These are phyloP conservation scores for Xylocopa sonorina DNA, from an alignment of 1,140 invertebrate genomes.

Conservation along the genomic window DNA sequence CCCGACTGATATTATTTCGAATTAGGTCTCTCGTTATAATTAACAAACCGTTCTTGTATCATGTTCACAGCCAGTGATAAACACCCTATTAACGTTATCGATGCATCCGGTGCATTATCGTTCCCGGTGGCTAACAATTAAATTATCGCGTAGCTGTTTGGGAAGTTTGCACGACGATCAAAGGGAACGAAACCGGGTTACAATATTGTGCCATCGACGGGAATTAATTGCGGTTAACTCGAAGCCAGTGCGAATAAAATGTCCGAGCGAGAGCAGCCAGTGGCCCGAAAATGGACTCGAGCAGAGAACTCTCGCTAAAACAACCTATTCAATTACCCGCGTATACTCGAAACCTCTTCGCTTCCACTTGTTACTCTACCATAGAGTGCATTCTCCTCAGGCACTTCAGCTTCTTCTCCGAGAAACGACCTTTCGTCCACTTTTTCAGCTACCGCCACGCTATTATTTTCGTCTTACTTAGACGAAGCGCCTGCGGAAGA, in stretches of 20 bases:
- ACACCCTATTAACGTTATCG: no score
- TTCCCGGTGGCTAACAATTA: no score
- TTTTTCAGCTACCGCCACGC: slow-evolving; percentile 12
- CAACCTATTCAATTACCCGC: slow-evolving; percentile 52
- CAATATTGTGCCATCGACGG: neutral
- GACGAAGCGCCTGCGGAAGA: neutral
- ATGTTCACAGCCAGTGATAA: no score
- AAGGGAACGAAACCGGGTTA: neutral
- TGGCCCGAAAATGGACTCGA: slow-evolving; percentile 9
- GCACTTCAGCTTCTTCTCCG: slow-evolving; percentile 39
- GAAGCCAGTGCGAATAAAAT: slow-evolving; percentile 32
- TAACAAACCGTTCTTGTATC: no score
- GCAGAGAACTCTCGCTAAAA: slow-evolving; percentile 32
- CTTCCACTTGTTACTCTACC: slow-evolving; percentile 45
- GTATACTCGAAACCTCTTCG: slow-evolving; percentile 51
- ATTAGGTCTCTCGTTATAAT: no score
- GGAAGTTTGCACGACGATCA: no score
- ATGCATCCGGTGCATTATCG: no score
- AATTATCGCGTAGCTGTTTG: no score
- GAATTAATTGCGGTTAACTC: neutral
- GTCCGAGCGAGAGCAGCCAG: neutral
- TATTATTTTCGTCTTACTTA: slow-evolving; percentile 15
- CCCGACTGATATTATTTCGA: no score
- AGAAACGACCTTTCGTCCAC: slow-evolving; percentile 44
- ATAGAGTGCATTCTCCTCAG: slow-evolving; percentile 41